Evolutionary conservation across 2,113 vertebrate species (phyloP), one percentile per base, ranked within the genome.

Genomic region (Xerus inauris): DNA sequence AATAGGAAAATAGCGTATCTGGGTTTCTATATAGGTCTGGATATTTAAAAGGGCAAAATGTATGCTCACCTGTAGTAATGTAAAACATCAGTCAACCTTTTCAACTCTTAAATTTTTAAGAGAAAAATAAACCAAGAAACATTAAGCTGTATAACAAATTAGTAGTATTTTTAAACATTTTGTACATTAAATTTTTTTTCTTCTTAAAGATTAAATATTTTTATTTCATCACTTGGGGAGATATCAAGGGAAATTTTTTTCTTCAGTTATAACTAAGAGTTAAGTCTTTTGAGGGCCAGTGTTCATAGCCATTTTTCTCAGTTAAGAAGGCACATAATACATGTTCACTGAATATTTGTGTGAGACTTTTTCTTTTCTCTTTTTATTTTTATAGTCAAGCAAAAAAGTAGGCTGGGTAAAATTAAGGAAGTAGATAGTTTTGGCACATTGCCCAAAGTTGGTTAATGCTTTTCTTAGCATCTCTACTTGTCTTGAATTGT

Each of bases 51-150:
- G 40, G 83, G 5, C 45, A 87, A 86, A 13, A 5, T 65, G 32
- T 76, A 6, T 87, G 20, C 8, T 90, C 10, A 49, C 73, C 81
- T 89, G 8, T 89, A 69, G 80, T 80, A 91, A 93, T 45, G 24
- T 86, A 86, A 90, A 90, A 4, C 32, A 93, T 3, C 6, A 65
- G 19, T 13, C 62, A 79, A 3, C 17, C 6, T 76, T 94, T 67
- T 69, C 45, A 89, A 91, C 47, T 89, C 76, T 45, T 20, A 71
- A 75, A 5, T 83, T 92, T 89, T 92, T 87, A 95, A 67, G 54
- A 87, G 42, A 83, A 83, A 89, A 87, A 59, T 42, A 79, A 28
- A 72, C 22, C 13, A 77, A 65, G 59, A 6, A 92, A 22, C 42
- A 83, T 71, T 73, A 89, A 92, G 38, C 32, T 28, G 45, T 49